Evolutionary conservation across 1,140 invertebrate species (phyloP), one percentile per base, ranked within the genome.

Genomic region (Saccostrea glomerata): DNA sequence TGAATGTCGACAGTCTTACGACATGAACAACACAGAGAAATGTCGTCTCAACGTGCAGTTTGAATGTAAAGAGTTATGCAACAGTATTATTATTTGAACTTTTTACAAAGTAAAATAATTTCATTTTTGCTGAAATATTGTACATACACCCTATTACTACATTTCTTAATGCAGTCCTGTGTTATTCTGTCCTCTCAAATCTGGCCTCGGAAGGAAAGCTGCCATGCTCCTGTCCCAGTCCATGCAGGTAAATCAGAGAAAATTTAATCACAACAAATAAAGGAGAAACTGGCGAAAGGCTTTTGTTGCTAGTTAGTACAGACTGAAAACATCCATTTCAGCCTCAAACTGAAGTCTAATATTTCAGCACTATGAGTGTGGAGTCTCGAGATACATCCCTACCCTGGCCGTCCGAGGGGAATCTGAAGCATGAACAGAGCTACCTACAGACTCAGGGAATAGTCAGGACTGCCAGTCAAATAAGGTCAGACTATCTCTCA

Each of bases 1-100:
- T 54, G 73, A 84, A 56, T 86, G 85, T 47, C 85, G 70, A 66
- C 58, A 70, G 30, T 70, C 58, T 36, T 86, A 40, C 70, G 85
- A 86, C 1, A 36, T 2, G 7, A 25, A 77, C 70, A 77, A 12
- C 15, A 25, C 70, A 30, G 3, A 77, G 6, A 77, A 25, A 77
- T 77, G 70, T 17, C 23, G 70, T 30, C 23, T 77, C 7, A 77
- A 77, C 30, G 70, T 77, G 13, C 70, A 77, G 30, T 77, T 77
- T 77, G 70, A 77, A 77, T 77, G 70, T 36, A 36, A 36, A 77
- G 70, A 11, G 47, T 9, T 47, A 47, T 47, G 9, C 6, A 47
- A 47, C 9, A 47, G 5, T 47, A 9, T 47, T 47, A 47, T 7
- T 47, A 47, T 47, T 47, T 47, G 47, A 47, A 47, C 5, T 7